phyloP scores from a whole-genome alignment of 2,888 invertebrate species.

The Cantharis rufa region DNA sequence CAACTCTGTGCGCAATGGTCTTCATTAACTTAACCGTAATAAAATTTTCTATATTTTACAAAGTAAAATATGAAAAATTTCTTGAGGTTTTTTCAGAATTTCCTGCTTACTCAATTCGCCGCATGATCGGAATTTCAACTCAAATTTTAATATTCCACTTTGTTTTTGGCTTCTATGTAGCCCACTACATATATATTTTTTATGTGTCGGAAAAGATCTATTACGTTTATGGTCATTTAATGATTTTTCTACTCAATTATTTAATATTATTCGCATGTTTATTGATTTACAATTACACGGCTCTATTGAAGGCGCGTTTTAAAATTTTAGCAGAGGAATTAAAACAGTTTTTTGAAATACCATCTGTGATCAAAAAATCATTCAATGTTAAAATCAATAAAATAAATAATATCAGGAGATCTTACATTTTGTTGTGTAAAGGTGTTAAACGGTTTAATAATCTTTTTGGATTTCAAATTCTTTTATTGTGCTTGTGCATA shows the following conservation, averaged over 20 bases:
- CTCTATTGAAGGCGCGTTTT: background rate
- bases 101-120: background rate
- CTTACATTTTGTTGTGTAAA: background rate
- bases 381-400: background rate
- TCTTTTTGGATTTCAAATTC: background rate
- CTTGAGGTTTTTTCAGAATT: background rate
- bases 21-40: background rate
- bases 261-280: background rate
- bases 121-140: background rate
- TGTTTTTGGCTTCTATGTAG: background rate
- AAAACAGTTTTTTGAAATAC: background rate
- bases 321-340: background rate
- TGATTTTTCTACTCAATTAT: background rate
- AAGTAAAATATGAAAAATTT: background rate
- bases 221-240: background rate
- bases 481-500: background rate
- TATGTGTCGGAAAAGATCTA: rapidly evolving
- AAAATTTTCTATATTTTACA: background rate
- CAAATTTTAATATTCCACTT: background rate
- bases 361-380: no score
- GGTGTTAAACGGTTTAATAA: background rate
- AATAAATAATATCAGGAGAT: background rate
- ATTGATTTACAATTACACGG: background rate
- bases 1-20: background rate
- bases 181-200: background rate